Percentiles rank a stretch among this genome's conserved stretches.
phyloP scores from a whole-genome alignment of 2,888 invertebrate species.

The Dasypolia templi region DNA sequence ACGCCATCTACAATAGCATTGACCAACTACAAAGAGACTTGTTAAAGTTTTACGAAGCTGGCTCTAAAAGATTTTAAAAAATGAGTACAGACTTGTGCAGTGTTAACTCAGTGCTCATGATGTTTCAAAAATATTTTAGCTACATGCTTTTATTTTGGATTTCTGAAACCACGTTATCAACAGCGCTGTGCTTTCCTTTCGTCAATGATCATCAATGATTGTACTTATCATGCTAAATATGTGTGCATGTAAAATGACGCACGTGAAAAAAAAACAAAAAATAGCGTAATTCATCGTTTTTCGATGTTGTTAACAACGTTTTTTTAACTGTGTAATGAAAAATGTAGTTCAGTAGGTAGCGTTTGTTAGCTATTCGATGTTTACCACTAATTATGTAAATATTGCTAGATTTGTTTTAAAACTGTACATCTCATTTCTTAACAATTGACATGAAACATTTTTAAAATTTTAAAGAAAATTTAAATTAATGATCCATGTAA shows the following conservation, averaged over 20 bases:
- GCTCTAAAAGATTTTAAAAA: not conserved
- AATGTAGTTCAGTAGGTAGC: not conserved
- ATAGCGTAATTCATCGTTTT: not conserved
- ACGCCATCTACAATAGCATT: constrained; percentile 49
- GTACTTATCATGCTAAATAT: not conserved
- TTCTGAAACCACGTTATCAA: not conserved
- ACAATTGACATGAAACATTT: not conserved
- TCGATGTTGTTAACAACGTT: too few species aligned
- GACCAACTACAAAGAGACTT: constrained; percentile 35
- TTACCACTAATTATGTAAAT: not conserved
- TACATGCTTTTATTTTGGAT: not conserved
- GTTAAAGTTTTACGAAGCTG: too few species aligned
- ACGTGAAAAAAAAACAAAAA: not conserved
- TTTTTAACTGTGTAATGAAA: not conserved
- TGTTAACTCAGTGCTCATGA: not conserved
- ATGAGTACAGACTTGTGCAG: not conserved
- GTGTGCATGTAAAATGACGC: not conserved
- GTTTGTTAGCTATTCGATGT: not conserved
- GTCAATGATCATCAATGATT: not conserved
- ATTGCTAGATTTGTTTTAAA: not conserved
- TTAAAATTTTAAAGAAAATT: not conserved
- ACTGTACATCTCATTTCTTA: not conserved
- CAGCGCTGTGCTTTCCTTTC: not conserved
- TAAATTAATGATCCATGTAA: not conserved
- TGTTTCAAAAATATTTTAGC: not conserved